Conservation (phyloP, 1,140 invertebrate genomes). For the Drosophila murphyi region DNA sequence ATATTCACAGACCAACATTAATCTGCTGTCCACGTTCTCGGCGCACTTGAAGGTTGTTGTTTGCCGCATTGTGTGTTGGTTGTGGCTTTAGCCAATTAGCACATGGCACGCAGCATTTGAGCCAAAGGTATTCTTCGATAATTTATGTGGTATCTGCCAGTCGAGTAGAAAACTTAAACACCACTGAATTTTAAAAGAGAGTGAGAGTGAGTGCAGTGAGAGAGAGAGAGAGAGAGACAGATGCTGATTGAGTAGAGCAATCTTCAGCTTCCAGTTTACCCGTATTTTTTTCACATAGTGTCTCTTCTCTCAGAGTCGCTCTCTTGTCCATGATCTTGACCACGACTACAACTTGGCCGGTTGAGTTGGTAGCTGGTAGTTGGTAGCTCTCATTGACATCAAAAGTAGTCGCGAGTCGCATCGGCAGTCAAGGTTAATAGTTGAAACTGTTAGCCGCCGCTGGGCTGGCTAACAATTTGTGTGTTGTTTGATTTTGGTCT, state of each 20-base stretch:
- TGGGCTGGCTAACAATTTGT: too few relatives aligned
- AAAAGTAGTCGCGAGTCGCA: slow-evolving; percentile 50
- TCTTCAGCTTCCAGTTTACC: slow-evolving; percentile 12
- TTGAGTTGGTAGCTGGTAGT: background rate
- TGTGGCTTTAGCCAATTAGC: slow-evolving; percentile 37
- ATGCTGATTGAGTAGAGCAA: background rate
- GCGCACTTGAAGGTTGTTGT: slow-evolving; percentile 33
- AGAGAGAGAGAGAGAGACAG: too few relatives aligned
- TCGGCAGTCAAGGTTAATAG: slow-evolving; percentile 72
- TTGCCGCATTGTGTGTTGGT: slow-evolving; percentile 26
- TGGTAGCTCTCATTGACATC: slow-evolving; percentile 73
- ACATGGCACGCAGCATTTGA: slow-evolving; percentile 9
- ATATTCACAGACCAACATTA: slow-evolving; percentile 37
- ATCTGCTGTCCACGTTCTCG: slow-evolving; percentile 47
- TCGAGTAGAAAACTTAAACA: background rate
- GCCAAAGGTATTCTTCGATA: slow-evolving; percentile 31
- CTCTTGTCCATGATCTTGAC: slow-evolving; percentile 83
- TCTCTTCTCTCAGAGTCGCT: slow-evolving; percentile 1
- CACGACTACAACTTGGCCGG: slow-evolving; percentile 25
- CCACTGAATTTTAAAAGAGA: background rate
- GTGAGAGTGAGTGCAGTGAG: too few relatives aligned
- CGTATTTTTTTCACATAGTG: slow-evolving; percentile 15
- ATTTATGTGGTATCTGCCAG: slow-evolving; percentile 6
- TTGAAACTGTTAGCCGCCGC: slow-evolving; percentile 70
- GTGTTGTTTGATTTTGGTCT: slow-evolving; percentile 5